Percentiles rank a stretch among this genome's conserved stretches.
Evolutionary conservation across 1,140 invertebrate species (phyloP).

Genomic region (Neotoxoptera formosana): DNA sequence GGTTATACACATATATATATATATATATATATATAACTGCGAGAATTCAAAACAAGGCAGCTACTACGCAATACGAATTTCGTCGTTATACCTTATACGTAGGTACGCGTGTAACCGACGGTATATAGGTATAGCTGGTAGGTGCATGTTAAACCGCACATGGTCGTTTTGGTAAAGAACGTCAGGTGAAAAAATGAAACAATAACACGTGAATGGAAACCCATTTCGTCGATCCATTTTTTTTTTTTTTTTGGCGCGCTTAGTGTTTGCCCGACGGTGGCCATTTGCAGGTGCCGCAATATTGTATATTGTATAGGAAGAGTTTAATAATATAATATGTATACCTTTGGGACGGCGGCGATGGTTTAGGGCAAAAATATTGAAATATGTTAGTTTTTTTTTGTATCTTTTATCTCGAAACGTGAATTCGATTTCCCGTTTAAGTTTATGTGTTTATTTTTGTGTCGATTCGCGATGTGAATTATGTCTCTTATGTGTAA

Average conservation of each 20-base stretch:
- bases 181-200: background rate
- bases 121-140: too few species aligned
- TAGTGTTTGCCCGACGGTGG: background rate
- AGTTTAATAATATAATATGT: background rate
- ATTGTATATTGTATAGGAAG: background rate
- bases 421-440: background rate
- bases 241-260: background rate
- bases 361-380: background rate
- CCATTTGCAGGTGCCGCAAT: background rate
- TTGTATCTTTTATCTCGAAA: background rate
- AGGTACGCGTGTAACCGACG: too few species aligned
- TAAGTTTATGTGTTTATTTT: background rate
- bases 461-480: too few species aligned
- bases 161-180: background rate
- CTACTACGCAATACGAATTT: background rate
- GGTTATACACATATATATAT: too few species aligned
- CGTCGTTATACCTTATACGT: background rate
- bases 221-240: background rate
- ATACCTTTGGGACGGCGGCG: fast-evolving
- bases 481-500: too few species aligned
- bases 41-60: background rate
- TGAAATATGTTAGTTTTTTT: background rate
- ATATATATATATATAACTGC: too few species aligned
- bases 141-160: background rate
- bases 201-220: background rate